Base-by-base conservation (phyloP, 2,113 vertebrate species). In the Reinhardtius hippoglossoides region DNA sequence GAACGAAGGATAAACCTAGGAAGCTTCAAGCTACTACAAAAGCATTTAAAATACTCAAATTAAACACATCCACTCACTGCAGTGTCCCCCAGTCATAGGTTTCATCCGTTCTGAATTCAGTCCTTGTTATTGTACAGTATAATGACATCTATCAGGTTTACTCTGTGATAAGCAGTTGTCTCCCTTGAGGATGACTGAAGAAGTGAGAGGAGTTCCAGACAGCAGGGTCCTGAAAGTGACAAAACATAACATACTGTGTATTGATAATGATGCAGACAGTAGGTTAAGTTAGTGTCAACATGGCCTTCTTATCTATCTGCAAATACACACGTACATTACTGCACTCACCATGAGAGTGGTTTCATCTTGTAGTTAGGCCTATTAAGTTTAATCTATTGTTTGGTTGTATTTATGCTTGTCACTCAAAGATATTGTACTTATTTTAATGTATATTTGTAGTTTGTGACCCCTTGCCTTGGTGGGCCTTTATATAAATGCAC, bases 141-240 rank as follows among this genome's bases (percentile, higher is more conserved):
- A 67, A 69, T 69, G 64, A 60, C 68, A 42, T 35, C 64, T 37
- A 56, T 37, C 37, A 24, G 27, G 52, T 70, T 82, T 59, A 57
- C 74, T 76, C 74, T 76, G 76, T 52, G n/a, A 14, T 69, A 14
- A 69, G 59, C 63, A 66, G 63, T 59, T 40, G 20, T 20, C 42
- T 72, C 72, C 77, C 24, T 79, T 76, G 31, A 71, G 48, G 26
- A 48, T 64, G 67, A 58, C 6, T 21, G 44, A 63, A 46, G 61
- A 21, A 65, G 54, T n/a, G 23, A 23, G 63, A 63, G 79, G 37
- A 44, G 80, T 12, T 78, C 76, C 58, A 60, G 26, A 65, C 67
- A 86, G 74, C 76, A 71, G 59, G 14, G 21, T 68, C 82, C 91
- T 88, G 76, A 60, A 84, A 81, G 61, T 24, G 56, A 52, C 14